Evolutionary conservation across 2,888 invertebrate genomes (phyloP).

Genomic region (Tortricodes alternella): DNA sequence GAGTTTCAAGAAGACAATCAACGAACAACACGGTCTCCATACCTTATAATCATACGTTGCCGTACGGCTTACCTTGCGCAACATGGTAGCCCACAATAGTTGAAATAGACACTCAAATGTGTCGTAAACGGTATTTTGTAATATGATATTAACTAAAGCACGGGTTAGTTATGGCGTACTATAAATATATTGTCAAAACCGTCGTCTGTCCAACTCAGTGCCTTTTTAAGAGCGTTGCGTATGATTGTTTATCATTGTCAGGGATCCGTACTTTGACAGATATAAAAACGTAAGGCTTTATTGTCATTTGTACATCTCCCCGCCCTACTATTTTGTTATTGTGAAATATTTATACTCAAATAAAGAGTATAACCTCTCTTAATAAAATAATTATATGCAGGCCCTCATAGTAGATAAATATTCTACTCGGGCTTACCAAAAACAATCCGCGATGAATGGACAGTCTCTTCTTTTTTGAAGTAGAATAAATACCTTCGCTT

Average conservation of each 20-base stretch:
- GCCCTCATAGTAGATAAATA: no score
- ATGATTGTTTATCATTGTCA: constrained; percentile 19
- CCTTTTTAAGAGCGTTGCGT: constrained; percentile 22
- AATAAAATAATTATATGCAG: no score
- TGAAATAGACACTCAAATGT: constrained; percentile 17
- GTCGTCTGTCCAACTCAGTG: constrained; percentile 6
- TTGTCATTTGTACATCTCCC: not conserved
- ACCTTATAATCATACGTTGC: constrained; percentile 15
- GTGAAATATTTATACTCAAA: no score
- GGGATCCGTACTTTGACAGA: constrained; percentile 3
- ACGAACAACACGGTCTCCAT: constrained; percentile 3
- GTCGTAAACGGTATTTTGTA: constrained; percentile 29
- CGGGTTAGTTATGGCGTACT: constrained; percentile 24
- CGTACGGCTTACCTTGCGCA: constrained; percentile 22
- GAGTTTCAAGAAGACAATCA: constrained; percentile 7
- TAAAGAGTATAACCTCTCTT: no score
- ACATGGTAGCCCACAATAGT: constrained; percentile 18
- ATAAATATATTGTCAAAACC: constrained; percentile 29
- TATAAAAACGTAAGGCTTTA: constrained; percentile 2
- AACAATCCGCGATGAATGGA: no score
- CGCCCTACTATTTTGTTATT: not conserved
- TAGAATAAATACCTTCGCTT: not conserved
- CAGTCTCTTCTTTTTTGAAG: no score
- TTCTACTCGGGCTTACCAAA: no score
- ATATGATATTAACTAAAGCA: constrained; percentile 26